Evolutionary conservation across 2,888 invertebrate genomes (phyloP), one percentile per base, ranked within the genome.

Genomic region (Onchidella celtica): DNA sequence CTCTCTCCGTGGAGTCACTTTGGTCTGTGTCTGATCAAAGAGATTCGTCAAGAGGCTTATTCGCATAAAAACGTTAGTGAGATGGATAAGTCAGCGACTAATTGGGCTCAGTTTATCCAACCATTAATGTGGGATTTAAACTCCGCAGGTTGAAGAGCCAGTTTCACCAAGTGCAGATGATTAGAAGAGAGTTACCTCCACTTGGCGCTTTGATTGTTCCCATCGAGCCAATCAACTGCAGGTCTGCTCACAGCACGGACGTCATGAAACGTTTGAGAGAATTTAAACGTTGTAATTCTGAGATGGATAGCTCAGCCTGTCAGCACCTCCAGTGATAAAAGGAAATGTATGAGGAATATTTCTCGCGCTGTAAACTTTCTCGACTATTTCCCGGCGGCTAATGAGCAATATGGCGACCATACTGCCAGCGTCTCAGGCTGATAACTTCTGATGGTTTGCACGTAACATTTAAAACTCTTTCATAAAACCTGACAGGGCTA

Each of bases 261-360:
- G 3, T 17, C 1, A 70, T 55, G 70, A 57, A 70, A 47, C 55
- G 32, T 55, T 55, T 21, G 55, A 70, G 29, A 32, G 9, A 6
- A 27, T 55, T 21, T 55, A 14, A 55, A 55, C 47, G 29, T 70
- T 34, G 47, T 27, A 70, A 55, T 55, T 55, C 17, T 70, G 32
- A 57, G 55, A 70, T 55, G 40, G 70, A 47, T 47, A 70, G 29
- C 55, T 70, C 32, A 21, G 21, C 55, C 21, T 70, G 57, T 70
- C 70, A 70, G 32, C 24, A 29, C 32, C 29, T 17, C 32, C 17
- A 17, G 21, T 55, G 70, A 70, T 70, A 70, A 70, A 70, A 32
- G 55, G 32, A 70, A 27, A 70, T 55, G 27, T 47, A 70, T 70
- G 55, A 32, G 29, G 9, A 55, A 47, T 70, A 70, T 57, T 57